Evolutionary conservation across 1,140 invertebrate genomes (phyloP).

Genomic region (Reticulitermes speratus): DNA sequence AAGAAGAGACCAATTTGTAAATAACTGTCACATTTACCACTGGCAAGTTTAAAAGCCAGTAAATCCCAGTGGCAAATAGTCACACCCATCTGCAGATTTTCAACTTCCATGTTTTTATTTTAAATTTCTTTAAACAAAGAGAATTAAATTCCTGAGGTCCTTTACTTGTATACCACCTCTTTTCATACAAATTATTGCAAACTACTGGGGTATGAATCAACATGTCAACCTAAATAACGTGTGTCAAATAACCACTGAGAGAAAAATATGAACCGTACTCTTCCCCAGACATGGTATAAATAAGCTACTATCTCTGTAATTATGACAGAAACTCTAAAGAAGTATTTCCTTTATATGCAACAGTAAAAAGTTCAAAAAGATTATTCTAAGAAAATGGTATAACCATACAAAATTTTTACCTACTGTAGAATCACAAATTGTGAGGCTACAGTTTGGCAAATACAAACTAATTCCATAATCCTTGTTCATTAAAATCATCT

Average conservation of each 20-base stretch:
- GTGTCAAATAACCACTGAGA: neutral
- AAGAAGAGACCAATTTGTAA: neutral
- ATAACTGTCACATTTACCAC: neutral
- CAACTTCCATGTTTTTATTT: neutral
- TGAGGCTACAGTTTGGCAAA: neutral
- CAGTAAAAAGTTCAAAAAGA: neutral
- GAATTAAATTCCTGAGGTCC: neutral
- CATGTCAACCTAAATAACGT: neutral
- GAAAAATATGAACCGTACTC: neutral
- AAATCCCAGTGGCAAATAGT: neutral
- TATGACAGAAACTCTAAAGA: neutral
- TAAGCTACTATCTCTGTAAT: neutral
- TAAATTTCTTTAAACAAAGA: constrained; percentile 4
- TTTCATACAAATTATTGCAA: neutral
- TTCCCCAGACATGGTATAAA: neutral
- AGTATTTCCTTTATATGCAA: neutral
- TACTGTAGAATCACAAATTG: neutral
- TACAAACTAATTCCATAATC: neutral
- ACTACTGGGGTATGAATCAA: neutral
- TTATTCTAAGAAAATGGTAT: neutral
- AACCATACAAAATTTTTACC: neutral
- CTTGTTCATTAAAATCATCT: neutral
- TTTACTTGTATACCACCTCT: neutral
- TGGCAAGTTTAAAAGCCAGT: neutral
- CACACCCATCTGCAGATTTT: neutral